Percentiles rank a stretch among this genome's conserved stretches.
Evolutionary conservation across 2,113 vertebrate species (phyloP).

Genomic region (Mola mola): DNA sequence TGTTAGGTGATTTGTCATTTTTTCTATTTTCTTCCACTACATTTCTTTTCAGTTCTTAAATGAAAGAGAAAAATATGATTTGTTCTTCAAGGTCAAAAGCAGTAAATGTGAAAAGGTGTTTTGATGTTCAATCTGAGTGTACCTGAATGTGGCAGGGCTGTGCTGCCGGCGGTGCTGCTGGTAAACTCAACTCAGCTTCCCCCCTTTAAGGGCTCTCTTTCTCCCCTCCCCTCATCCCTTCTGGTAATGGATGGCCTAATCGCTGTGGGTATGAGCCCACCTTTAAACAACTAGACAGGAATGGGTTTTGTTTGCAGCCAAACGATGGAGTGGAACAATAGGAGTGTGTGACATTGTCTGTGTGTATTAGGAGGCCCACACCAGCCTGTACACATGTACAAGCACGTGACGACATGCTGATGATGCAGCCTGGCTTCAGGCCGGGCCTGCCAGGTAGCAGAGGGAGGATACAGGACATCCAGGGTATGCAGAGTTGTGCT

Average conservation of each 20-base stretch:
- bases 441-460: slow-evolving; percentile 71
- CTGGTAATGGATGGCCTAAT: slow-evolving; percentile 62
- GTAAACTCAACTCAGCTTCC: slow-evolving; percentile 18
- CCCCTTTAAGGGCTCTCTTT: slow-evolving; percentile 26
- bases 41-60: no score
- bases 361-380: slow-evolving; percentile 78
- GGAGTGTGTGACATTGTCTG: slow-evolving; percentile 78
- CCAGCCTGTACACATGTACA: slow-evolving; percentile 65
- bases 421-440: slow-evolving; percentile 27
- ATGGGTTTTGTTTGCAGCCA: slow-evolving; percentile 39
- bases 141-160: no score
- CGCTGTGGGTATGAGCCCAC: slow-evolving; percentile 46
- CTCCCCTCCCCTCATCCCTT: slow-evolving; percentile 38
- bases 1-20: no score
- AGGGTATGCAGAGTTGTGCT: slow-evolving; percentile 80
- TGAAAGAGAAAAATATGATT: no score
- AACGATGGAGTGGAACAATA: slow-evolving; percentile 57
- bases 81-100: no score
- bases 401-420: slow-evolving; percentile 64
- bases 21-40: no score
- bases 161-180: no score
- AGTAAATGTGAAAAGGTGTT: no score
- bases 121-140: no score
- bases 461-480: slow-evolving; percentile 65
- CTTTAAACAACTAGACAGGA: slow-evolving; percentile 52